Evolutionary conservation across 37 sponge, comb jelly and placozoan genomes (phyloP).

Genomic region (Diacarnus erythraeanus): DNA sequence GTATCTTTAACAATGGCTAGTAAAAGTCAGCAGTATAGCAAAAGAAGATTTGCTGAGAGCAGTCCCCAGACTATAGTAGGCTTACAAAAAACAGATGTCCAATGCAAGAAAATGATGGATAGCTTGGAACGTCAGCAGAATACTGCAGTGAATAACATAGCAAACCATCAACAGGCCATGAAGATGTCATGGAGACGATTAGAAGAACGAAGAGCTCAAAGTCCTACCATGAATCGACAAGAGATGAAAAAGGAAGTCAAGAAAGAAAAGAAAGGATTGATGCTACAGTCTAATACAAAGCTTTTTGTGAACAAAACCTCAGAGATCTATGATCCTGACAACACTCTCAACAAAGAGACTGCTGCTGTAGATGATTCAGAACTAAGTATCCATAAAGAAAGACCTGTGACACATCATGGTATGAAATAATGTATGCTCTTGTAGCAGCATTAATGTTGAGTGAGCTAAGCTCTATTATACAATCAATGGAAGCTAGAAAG

Average conservation of each 20-base stretch:
- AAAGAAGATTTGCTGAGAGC: constrained; percentile 26
- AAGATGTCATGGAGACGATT: constrained; percentile 57
- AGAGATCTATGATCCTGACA: constrained; percentile 24
- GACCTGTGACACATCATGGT: too few relatives aligned
- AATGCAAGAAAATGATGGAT: constrained; percentile 51
- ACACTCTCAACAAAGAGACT: too few relatives aligned
- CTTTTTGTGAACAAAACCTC: constrained; percentile 38
- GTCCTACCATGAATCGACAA: neutral
- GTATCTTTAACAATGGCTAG: neutral
- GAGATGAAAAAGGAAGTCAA: neutral
- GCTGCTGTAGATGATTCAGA: too few relatives aligned
- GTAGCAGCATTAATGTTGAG: too few relatives aligned
- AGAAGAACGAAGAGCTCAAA: constrained; percentile 30
- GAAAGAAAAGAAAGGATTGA: neutral
- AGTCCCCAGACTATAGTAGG: constrained; percentile 23
- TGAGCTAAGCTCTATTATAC: too few relatives aligned
- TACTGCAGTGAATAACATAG: constrained; percentile 50
- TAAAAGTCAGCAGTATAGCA: neutral
- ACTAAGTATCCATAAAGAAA: too few relatives aligned
- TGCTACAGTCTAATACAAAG: constrained; percentile 33
- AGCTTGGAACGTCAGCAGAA: constrained; percentile 52
- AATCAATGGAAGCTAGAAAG: too few relatives aligned
- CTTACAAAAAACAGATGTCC: constrained; percentile 31
- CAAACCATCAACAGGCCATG: constrained; percentile 65
- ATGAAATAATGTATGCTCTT: too few relatives aligned